Evolutionary conservation across 2,113 vertebrate species (phyloP), one percentile per base, ranked within the genome.

Genomic region (Pseudopodoces humilis): DNA sequence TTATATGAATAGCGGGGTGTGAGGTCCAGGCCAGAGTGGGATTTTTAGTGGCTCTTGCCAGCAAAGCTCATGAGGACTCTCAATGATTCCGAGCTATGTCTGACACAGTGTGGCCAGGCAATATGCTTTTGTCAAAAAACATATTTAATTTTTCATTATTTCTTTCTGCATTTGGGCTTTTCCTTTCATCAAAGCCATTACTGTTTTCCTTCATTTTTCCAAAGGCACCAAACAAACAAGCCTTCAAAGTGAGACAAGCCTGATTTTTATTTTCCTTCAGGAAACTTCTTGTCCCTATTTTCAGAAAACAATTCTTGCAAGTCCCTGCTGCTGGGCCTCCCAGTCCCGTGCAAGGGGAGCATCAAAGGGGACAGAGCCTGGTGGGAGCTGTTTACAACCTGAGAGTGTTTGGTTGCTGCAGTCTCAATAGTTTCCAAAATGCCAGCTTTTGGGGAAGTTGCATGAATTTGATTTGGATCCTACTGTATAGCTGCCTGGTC

Each of bases 261-360:
- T 49, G 41, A 59, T 43, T 68, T 78, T 92, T 81, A 19, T 91
- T 74, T 92, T 76, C 53, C n/a, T n/a, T 72, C 14, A 58, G 74
- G 74, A 89, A 86, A 65, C 4, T 87, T 75, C 22, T 78, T 94
- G 94, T 79, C 74, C 53, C 33, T 53, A 58, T 91, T 87, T 85
- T 74, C 58, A 79, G 62, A 85, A 92, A 82, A 12, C 35, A 77
- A 43, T 72, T 90, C 53, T 94, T 0, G 1, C 59, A 84, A 68
- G 81, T 91, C 46, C 53, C 30, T 75, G 35, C 47, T 94, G 65
- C 62, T 79, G 63, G 86, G 84, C 63, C 63, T 81, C 50, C 55
- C 1, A 3, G 11, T 68, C 41, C 37, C 2, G 4, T 7, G 7
- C 0, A 1, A 64, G 39, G 44, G 53, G 30, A 94, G 41, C 77